Evolutionary conservation across 2,797 vertebrate species (phyloP).

Genomic region (Acrossocheilus wenchowensis): DNA sequence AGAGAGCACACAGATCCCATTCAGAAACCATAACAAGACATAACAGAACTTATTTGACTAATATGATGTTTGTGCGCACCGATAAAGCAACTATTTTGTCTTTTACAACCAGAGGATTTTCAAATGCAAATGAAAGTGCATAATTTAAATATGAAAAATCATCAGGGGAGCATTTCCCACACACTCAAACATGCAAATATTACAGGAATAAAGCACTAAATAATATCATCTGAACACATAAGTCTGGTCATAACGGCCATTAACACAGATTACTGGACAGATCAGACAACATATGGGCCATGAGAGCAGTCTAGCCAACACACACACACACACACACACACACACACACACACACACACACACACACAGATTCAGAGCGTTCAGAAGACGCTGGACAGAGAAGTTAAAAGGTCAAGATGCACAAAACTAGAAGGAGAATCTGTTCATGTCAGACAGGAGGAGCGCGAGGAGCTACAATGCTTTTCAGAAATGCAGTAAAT

Average conservation of each 20-base stretch:
- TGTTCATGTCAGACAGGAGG: background rate
- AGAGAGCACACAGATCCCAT: background rate
- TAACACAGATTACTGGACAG: slow-evolving; percentile 27
- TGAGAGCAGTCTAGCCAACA: slow-evolving; percentile 5
- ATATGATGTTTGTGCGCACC: background rate
- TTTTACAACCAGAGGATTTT: background rate
- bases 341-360: background rate
- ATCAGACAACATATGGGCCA: slow-evolving; percentile 34
- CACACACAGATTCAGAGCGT: background rate
- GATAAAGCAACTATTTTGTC: background rate
- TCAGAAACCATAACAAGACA: background rate
- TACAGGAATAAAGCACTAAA: background rate
- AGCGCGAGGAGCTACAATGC: background rate
- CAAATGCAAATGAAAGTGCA: background rate
- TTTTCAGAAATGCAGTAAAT: background rate
- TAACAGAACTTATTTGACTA: background rate
- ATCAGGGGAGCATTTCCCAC: background rate
- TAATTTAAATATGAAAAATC: background rate
- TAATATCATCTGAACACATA: background rate
- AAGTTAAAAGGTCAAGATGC: background rate
- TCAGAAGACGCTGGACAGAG: background rate
- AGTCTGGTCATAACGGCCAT: slow-evolving; percentile 16
- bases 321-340: background rate
- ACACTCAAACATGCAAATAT: background rate
- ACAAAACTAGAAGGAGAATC: background rate